Conservation (phyloP, 2,888 invertebrate genomes). For the Caenorhabditis sulstoni region DNA sequence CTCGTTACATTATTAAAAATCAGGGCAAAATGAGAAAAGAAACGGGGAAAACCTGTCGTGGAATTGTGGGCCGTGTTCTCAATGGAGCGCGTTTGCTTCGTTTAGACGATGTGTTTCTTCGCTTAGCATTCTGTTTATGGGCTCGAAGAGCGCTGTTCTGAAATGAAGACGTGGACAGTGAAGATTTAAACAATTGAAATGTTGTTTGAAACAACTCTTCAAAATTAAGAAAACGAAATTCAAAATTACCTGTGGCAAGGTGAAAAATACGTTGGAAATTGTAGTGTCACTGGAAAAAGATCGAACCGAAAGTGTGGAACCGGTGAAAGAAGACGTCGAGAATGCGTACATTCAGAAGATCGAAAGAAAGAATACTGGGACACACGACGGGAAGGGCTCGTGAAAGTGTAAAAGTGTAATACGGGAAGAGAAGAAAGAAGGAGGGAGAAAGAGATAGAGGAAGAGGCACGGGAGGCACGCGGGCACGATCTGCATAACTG, state of each 20-base stretch:
- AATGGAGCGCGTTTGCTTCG: slow-evolving; percentile 54
- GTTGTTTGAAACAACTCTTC: too few species aligned
- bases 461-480: background rate
- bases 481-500: too few species aligned
- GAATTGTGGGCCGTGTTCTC: slow-evolving; percentile 44
- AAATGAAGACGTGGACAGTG: background rate
- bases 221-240: background rate
- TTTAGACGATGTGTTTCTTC: slow-evolving; percentile 3
- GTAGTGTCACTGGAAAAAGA: slow-evolving; percentile 57
- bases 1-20: background rate
- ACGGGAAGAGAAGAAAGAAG: slow-evolving; percentile 1
- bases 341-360: slow-evolving; percentile 37
- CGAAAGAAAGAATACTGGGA: background rate
- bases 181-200: too few species aligned
- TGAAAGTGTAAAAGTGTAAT: slow-evolving; percentile 41
- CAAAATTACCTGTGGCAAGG: slow-evolving; percentile 29
- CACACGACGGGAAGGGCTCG: slow-evolving; percentile 10
- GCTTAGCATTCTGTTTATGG: slow-evolving; percentile 24
- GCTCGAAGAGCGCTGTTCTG: slow-evolving; percentile 14
- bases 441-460: background rate
- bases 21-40: slow-evolving; percentile 3
- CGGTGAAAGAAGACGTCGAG: slow-evolving; percentile 53
- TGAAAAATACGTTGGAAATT: slow-evolving; percentile 44
- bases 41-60: slow-evolving; percentile 41
- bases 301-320: slow-evolving; percentile 45